Conservation (phyloP, 2,797 vertebrate species). For the Pangasius larnaudii region DNA sequence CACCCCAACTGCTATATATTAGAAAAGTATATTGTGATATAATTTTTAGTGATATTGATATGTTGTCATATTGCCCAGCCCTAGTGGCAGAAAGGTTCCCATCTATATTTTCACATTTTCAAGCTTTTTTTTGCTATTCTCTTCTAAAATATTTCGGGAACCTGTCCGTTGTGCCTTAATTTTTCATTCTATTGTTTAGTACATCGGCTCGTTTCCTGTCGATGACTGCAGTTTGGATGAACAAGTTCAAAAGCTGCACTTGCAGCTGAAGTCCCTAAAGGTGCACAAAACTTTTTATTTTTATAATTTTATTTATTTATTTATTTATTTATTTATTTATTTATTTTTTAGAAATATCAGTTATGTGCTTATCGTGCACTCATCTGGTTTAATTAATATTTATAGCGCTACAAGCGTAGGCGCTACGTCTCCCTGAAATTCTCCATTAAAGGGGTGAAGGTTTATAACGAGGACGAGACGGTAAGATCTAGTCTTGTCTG, state of each 20-base stretch:
- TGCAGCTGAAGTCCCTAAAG: slow-evolving; percentile 81
- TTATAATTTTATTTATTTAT: accelerated
- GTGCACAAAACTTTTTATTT: slow-evolving; percentile 44
- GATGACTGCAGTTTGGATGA: slow-evolving; percentile 86
- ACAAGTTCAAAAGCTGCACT: slow-evolving; percentile 78
- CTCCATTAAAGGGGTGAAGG: slow-evolving; percentile 90
- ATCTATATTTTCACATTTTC: background rate
- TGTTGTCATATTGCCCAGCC: background rate
- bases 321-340: background rate
- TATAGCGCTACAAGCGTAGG: slow-evolving; percentile 79
- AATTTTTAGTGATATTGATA: background rate
- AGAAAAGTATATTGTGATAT: background rate
- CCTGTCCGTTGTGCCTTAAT: background rate
- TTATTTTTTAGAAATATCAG: background rate
- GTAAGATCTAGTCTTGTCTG: slow-evolving; percentile 64
- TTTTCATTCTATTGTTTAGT: slow-evolving; percentile 69
- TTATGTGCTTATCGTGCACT: background rate
- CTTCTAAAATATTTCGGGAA: background rate
- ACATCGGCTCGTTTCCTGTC: slow-evolving; percentile 90
- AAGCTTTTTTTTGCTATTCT: background rate
- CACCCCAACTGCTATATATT: background rate
- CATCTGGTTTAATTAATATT: background rate
- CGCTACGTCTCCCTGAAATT: slow-evolving; percentile 85
- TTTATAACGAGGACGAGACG: slow-evolving; percentile 86
- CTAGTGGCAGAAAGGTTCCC: background rate